Conservation (phyloP, 2,113 vertebrate species). For the Perca fluviatilis region DNA sequence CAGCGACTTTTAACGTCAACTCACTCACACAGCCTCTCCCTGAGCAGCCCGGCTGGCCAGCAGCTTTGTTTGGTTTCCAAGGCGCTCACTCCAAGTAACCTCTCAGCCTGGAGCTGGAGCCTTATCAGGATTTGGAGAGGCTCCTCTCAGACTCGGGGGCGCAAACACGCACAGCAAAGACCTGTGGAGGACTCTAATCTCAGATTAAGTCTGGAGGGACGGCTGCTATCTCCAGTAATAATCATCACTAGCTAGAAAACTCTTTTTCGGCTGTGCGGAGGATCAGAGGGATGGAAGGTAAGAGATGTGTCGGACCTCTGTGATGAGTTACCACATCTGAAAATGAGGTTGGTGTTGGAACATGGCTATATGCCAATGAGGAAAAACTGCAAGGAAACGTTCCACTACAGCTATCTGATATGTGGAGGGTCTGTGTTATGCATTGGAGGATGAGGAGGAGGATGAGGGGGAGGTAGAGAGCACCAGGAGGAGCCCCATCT, state of each 20-base stretch:
- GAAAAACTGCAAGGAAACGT: background rate
- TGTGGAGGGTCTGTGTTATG: conserved; percentile 6
- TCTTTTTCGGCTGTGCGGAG: background rate
- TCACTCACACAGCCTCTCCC: conserved; percentile 28
- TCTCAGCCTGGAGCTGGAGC: conserved; percentile 58
- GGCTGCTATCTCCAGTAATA: conserved; percentile 30
- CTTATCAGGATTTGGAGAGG: conserved; percentile 47
- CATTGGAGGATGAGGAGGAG: background rate
- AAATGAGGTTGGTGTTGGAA: background rate
- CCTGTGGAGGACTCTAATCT: conserved; percentile 12
- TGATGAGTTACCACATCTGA: background rate
- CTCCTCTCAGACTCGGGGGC: conserved; percentile 43
- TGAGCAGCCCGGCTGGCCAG: conserved; percentile 21
- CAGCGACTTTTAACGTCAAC: conserved; percentile 40
- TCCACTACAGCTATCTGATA: background rate
- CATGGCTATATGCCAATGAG: background rate
- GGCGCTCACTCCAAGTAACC: conserved; percentile 70
- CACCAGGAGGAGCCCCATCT: conserved; percentile 32
- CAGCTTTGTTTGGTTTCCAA: conserved; percentile 82
- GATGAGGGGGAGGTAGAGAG: conserved; percentile 4
- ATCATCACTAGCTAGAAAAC: conserved; percentile 20
- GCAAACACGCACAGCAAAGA: conserved; percentile 33
- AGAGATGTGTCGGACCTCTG: conserved; percentile 26
- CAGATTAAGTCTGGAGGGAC: conserved; percentile 52
- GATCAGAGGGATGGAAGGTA: conserved; percentile 72